A percentile compares a stretch with the other conserved stretches of the same genome.
phyloP scores from a whole-genome alignment of 2,113 vertebrate genomes.

The Meleagris gallopavo region DNA sequence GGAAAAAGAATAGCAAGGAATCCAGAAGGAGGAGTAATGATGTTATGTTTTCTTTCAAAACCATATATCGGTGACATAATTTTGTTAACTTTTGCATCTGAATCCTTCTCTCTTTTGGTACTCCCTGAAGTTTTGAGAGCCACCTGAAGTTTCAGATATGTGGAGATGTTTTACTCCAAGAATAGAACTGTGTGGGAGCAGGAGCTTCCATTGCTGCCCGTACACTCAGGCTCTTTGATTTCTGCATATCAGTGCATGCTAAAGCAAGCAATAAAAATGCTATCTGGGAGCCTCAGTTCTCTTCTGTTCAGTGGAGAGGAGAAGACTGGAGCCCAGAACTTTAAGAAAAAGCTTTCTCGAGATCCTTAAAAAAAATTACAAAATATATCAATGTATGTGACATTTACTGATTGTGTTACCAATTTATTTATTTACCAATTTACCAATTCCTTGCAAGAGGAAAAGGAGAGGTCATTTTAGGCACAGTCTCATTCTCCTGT shows the following conservation, averaged over 20 bases:
- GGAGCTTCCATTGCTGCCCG: not conserved
- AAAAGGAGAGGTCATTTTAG: not conserved
- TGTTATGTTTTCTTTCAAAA: not conserved
- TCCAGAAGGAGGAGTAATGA: not conserved
- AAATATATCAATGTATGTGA: not conserved
- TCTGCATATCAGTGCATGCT: not conserved
- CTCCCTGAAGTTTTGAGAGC: not conserved
- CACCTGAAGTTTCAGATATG: not conserved
- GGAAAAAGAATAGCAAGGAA: not conserved
- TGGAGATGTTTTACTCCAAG: not conserved
- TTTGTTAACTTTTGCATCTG: not conserved
- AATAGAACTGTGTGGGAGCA: not conserved
- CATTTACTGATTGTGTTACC: not conserved
- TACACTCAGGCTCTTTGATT: not conserved
- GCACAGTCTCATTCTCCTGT: not conserved
- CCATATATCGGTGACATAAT: not conserved
- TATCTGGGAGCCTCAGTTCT: not conserved
- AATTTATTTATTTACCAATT: not conserved
- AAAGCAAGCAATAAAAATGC: not conserved
- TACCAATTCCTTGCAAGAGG: not conserved
- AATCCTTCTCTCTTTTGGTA: not conserved
- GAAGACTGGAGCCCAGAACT: not conserved
- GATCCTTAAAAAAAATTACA: not conserved
- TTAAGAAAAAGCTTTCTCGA: not conserved
- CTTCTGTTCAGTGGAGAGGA: not conserved